A percentile compares a stretch with the other conserved stretches of the same genome.
Conservation (phyloP, 2,797 vertebrate genomes). For the Antrozous pallidus region DNA sequence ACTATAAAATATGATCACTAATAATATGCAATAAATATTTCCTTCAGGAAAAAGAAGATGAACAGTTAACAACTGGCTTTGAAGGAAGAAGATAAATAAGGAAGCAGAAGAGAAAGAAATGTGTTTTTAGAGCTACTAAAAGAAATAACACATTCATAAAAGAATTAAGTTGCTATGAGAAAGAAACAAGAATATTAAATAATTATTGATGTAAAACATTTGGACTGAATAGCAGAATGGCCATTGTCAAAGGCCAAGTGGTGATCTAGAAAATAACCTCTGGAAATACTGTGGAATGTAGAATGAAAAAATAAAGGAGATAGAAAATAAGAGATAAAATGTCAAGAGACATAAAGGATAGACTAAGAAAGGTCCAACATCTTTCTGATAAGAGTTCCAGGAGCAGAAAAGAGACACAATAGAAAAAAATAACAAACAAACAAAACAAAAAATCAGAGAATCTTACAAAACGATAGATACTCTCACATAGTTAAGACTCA, state of each 20-base stretch:
- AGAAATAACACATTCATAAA: not conserved
- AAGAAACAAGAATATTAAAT: not conserved
- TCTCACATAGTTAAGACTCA: not conserved
- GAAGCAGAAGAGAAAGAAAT: not conserved
- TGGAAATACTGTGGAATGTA: not conserved
- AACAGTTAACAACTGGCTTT: not conserved
- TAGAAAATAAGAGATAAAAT: not conserved
- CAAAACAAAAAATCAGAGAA: not conserved
- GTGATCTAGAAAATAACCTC: not conserved
- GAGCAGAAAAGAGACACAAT: not conserved
- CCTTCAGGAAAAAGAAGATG: not conserved
- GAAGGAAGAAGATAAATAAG: not conserved
- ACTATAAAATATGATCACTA: not conserved
- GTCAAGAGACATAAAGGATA: not conserved
- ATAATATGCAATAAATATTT: constrained; percentile 23
- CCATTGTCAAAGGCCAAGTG: not conserved
- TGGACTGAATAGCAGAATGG: not conserved
- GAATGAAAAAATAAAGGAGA: not conserved
- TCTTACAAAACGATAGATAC: not conserved
- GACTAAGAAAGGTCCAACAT: not conserved
- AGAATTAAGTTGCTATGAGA: not conserved
- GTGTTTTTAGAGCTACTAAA: not conserved
- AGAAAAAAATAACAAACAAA: not conserved
- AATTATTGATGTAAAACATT: not conserved
- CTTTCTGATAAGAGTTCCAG: not conserved